A percentile compares a stretch with the other conserved stretches of the same genome.
phyloP scores from a whole-genome alignment of 2,113 vertebrate genomes.

The Bucco capensis region DNA sequence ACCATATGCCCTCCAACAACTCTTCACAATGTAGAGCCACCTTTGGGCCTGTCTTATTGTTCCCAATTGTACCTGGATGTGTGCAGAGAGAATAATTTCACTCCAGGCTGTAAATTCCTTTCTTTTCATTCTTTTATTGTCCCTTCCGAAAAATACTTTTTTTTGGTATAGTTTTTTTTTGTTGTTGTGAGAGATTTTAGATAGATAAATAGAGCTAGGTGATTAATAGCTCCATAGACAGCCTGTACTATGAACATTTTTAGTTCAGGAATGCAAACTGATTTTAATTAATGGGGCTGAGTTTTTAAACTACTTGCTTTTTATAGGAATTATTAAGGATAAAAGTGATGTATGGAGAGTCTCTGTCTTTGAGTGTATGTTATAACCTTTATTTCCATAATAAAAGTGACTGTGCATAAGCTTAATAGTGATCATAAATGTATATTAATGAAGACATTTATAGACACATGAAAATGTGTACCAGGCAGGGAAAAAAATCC shows the following conservation, averaged over 20 bases:
- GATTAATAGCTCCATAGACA: slow-evolving; percentile 24
- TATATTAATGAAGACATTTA: slow-evolving; percentile 48
- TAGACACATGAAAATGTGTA: slow-evolving; percentile 42
- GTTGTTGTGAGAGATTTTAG: background rate
- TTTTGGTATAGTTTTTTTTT: background rate
- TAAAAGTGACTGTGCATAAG: slow-evolving; percentile 39
- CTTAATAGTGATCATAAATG: slow-evolving; percentile 51
- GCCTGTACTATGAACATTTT: slow-evolving; percentile 18
- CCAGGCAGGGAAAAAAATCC: background rate
- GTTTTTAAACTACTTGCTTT: slow-evolving; percentile 52
- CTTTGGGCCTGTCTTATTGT: slow-evolving; percentile 11
- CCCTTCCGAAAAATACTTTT: background rate
- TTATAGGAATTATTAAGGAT: slow-evolving; percentile 48
- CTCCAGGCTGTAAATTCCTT: background rate
- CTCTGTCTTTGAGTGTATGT: background rate
- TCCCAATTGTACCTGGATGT: background rate
- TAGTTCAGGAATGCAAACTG: slow-evolving; percentile 2
- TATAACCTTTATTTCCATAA: slow-evolving; percentile 42
- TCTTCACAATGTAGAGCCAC: background rate
- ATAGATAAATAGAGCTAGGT: slow-evolving; percentile 10
- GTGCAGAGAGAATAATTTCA: slow-evolving; percentile 27
- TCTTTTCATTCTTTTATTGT: slow-evolving; percentile 37
- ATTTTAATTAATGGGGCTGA: slow-evolving; percentile 47
- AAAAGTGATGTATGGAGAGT: slow-evolving; percentile 44
- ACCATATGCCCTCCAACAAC: slow-evolving; percentile 16